These are phyloP conservation scores for Drosophila ficusphila DNA, from an alignment of 1,140 invertebrate genomes.

Conservation along the genomic window DNA sequence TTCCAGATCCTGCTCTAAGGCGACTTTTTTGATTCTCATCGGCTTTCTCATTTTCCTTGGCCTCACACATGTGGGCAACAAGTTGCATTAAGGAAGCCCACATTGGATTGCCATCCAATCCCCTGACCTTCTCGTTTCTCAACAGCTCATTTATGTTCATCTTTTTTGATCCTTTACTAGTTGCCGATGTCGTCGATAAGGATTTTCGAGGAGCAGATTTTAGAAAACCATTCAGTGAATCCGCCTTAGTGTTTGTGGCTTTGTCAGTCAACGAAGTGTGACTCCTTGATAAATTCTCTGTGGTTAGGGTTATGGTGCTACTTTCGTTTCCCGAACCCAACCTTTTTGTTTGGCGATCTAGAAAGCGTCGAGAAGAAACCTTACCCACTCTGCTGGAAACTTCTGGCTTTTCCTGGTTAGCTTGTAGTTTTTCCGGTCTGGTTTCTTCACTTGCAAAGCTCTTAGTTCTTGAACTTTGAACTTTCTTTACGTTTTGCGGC, in stretches of 20 bases:
- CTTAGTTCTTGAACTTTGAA: neutral
- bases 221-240: neutral
- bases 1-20: constrained; percentile 26
- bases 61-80: constrained; percentile 29
- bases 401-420: neutral
- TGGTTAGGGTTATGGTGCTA: constrained; percentile 24
- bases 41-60: neutral
- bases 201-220: neutral
- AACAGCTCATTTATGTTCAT: constrained; percentile 46
- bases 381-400: neutral
- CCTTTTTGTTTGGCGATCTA: neutral
- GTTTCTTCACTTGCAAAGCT: neutral
- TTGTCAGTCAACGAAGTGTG: constrained; percentile 4
- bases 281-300: neutral
- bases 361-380: neutral
- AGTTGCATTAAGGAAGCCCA: constrained; percentile 45
- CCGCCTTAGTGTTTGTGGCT: neutral
- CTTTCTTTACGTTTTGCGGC: neutral
- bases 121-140: constrained; percentile 11
- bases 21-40: neutral
- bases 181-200: neutral
- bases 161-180: neutral
- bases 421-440: neutral
- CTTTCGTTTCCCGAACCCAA: neutral
- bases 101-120: constrained; percentile 13